These are phyloP conservation scores for Myotis myotis DNA, from an alignment of 2,797 vertebrate species.

Conservation along the genomic window DNA sequence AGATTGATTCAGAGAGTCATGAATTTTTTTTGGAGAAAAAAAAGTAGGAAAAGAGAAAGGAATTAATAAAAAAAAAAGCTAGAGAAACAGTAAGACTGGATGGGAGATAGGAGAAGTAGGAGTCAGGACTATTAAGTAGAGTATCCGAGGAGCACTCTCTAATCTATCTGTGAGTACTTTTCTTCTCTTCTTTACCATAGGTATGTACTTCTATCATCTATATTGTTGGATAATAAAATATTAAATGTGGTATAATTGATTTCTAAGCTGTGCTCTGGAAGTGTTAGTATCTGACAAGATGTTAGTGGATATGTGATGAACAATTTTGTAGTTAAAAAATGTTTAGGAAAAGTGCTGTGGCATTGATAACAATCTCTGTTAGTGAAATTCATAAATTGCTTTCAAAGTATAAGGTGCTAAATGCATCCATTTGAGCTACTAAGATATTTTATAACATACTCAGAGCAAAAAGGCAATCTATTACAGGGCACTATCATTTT, in stretches of 20 bases:
- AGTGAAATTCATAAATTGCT: constrained; percentile 28
- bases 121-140: not conserved
- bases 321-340: not conserved
- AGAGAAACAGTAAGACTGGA: not conserved
- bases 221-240: not conserved
- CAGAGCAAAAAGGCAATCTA: not conserved
- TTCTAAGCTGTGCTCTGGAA: not conserved
- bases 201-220: not conserved
- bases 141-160: not conserved
- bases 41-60: not conserved
- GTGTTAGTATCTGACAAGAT: not conserved
- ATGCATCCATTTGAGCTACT: not conserved
- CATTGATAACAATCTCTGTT: not conserved
- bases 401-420: not conserved
- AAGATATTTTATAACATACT: constrained; percentile 36
- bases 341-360: not conserved
- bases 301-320: not conserved
- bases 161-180: not conserved
- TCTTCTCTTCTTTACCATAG: not conserved
- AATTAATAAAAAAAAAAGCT: not conserved
- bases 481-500: not conserved
- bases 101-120: too few species aligned
- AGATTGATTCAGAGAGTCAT: not conserved
- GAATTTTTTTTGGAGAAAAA: not conserved
- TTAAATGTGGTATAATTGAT: not conserved